Evolutionary conservation across 2,113 vertebrate species (phyloP).

Genomic region (Siniperca chuatsi): DNA sequence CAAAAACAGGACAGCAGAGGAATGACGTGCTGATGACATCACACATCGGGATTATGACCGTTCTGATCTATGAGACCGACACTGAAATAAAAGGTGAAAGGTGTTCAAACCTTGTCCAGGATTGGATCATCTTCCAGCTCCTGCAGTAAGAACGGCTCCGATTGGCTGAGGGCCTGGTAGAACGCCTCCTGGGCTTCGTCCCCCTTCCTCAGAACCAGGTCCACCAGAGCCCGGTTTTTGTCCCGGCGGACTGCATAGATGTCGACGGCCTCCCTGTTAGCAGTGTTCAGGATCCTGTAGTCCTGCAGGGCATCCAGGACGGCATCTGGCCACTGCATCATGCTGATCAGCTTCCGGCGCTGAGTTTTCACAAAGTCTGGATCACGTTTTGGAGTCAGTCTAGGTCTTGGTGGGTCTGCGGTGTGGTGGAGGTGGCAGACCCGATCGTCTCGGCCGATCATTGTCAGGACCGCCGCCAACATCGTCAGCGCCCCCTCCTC

Average conservation of each 20-base stretch:
- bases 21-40: slow-evolving; percentile 8
- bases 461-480: background rate
- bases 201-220: slow-evolving; percentile 38
- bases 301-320: background rate
- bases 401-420: background rate
- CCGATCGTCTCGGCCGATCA: rapidly evolving
- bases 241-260: background rate
- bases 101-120: background rate
- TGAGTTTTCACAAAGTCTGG: slow-evolving; percentile 11
- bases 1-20: background rate
- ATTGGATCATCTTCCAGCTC: background rate
- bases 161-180: slow-evolving; percentile 12
- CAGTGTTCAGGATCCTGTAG: background rate
- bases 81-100: background rate
- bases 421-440: too few species aligned
- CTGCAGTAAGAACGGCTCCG: slow-evolving; percentile 32
- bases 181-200: background rate
- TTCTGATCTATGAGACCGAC: background rate
- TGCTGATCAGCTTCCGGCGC: slow-evolving; percentile 24
- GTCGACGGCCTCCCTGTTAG: background rate
- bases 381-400: background rate
- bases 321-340: background rate
- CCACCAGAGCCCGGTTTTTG: slow-evolving; percentile 33
- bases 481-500: background rate
- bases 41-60: background rate